Conservation (phyloP, 1,140 invertebrate species). For the Aradophagus sp. region DNA sequence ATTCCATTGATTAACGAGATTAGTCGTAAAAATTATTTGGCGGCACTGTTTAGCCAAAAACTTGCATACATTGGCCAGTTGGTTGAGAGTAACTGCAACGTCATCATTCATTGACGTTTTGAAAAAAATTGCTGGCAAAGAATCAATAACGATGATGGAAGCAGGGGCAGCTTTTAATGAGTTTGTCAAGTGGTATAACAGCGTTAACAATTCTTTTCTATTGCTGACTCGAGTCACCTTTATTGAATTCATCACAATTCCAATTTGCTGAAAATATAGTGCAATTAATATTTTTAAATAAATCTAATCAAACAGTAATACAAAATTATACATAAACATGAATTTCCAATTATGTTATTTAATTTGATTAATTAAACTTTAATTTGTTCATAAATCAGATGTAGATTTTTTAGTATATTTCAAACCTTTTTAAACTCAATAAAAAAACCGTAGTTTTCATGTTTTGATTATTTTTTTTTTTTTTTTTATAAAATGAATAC, state of each 20-base stretch:
- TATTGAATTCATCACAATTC: slow-evolving; percentile 60
- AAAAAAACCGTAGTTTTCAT: too few species aligned
- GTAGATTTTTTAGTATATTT: too few species aligned
- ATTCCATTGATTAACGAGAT: slow-evolving; percentile 77
- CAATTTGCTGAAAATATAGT: slow-evolving; percentile 58
- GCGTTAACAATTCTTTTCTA: slow-evolving; percentile 74
- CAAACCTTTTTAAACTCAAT: too few species aligned
- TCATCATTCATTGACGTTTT: slow-evolving; percentile 58
- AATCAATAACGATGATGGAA: slow-evolving; percentile 79
- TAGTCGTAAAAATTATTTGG: slow-evolving; percentile 76
- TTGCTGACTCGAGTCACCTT: slow-evolving; percentile 58
- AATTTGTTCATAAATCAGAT: too few species aligned
- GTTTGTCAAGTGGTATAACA: slow-evolving; percentile 66
- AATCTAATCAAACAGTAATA: too few species aligned
- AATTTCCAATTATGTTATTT: too few species aligned
- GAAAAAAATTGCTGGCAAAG: slow-evolving; percentile 76
- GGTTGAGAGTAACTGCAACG: slow-evolving; percentile 73
- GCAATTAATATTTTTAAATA: too few species aligned
- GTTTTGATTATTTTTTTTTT: slow-evolving; percentile 38
- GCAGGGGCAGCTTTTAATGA: slow-evolving; percentile 66
- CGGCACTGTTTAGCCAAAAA: slow-evolving; percentile 75
- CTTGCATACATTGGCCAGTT: slow-evolving; percentile 75
- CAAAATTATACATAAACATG: too few species aligned
- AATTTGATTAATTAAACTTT: too few species aligned
- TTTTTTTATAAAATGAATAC: slow-evolving; percentile 62